phyloP scores from a whole-genome alignment of 2,113 vertebrate species.

The Pluvianellus socialis region DNA sequence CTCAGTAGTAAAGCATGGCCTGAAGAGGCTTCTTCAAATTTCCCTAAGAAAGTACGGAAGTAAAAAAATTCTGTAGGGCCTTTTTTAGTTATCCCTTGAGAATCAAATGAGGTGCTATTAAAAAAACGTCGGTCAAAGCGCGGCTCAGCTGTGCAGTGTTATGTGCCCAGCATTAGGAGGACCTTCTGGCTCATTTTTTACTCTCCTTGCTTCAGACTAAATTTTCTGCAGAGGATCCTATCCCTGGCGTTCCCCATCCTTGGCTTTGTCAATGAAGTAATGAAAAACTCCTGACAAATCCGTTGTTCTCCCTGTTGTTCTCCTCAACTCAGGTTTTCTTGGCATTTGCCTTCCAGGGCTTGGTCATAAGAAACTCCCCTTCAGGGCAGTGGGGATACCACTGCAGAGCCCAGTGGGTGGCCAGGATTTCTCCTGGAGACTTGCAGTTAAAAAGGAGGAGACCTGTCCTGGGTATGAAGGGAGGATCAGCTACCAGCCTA shows the following conservation, averaged over 20 bases:
- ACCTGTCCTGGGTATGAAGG: background rate
- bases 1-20: background rate
- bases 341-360: background rate
- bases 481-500: background rate
- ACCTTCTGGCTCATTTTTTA: background rate
- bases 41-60: background rate
- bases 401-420: background rate
- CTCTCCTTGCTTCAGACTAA: background rate
- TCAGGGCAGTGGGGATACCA: background rate
- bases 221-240: background rate
- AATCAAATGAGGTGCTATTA: background rate
- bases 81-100: background rate
- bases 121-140: background rate
- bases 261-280: background rate
- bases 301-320: background rate
- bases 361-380: background rate
- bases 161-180: background rate
- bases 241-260: background rate
- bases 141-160: background rate
- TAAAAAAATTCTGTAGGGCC: background rate
- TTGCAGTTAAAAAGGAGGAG: background rate
- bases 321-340: background rate
- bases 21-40: background rate
- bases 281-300: background rate
- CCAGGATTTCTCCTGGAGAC: background rate